A percentile compares a stretch with the other conserved stretches of the same genome.
These are phyloP conservation scores for Phyto melanocephala DNA, from an alignment of 2,888 invertebrate genomes.

Conservation along the genomic window DNA sequence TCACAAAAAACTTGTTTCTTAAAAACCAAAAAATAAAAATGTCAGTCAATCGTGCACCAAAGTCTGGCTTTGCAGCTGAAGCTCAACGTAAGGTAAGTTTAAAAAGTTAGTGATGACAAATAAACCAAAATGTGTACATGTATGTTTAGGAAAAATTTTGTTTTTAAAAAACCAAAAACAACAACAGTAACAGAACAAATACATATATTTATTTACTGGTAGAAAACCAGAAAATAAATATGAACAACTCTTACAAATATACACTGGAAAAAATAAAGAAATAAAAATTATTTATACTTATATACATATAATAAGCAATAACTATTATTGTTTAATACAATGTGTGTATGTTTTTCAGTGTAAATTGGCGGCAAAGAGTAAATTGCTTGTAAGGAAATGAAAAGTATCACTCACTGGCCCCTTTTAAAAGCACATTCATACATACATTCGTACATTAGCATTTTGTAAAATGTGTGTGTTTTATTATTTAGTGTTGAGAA, in stretches of 20 bases:
- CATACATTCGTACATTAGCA: too few species aligned
- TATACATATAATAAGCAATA: not conserved
- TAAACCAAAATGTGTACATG: slow-evolving; percentile 4
- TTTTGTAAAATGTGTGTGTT: not conserved
- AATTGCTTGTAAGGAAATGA: slow-evolving; percentile 30
- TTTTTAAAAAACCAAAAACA: slow-evolving; percentile 5
- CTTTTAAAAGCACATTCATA: not conserved
- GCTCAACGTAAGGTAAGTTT: slow-evolving; percentile 93
- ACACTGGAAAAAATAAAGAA: not conserved
- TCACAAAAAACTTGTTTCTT: slow-evolving; percentile 72
- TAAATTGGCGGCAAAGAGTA: slow-evolving; percentile 42
- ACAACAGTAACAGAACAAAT: slow-evolving; percentile 3
- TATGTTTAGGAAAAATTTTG: slow-evolving; percentile 4
- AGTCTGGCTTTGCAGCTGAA: slow-evolving; percentile 94
- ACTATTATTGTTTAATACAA: too few species aligned
- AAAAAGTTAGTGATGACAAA: slow-evolving; percentile 43
- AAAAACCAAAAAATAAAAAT: slow-evolving; percentile 70
- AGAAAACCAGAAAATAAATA: slow-evolving; percentile 46
- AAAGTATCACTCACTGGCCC: not conserved
- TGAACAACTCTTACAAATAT: not conserved
- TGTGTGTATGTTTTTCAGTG: not conserved
- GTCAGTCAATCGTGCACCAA: slow-evolving; percentile 79
- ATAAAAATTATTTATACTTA: not conserved
- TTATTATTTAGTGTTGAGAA: not conserved
- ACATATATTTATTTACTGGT: not conserved